Base-by-base conservation (phyloP, 1,140 invertebrate genomes). In the Panulirus ornatus region DNA sequence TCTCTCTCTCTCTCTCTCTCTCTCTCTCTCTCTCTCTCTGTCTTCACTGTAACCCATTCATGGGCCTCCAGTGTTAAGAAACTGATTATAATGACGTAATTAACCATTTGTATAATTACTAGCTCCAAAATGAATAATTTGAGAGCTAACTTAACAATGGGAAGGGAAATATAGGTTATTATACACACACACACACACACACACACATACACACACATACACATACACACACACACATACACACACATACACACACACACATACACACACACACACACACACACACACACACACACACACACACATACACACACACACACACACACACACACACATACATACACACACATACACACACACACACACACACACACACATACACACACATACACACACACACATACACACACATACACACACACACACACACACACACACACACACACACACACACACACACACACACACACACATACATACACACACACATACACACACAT, bases 221-320 rank as follows among this genome's bases (percentile, higher is more conserved):
- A 54, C 51, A 54, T 22, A 54, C 51, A 54, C 51, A 54, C 51
- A 54, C 51, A 54, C 51, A 54, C 51, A 54, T 22, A 54, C 51
- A 54, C 51, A 54, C 51, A 54, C 51, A 54, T 22, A 54, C 51
- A 54, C 51, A 54, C 51, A 54, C 51, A 54, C 51, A 54, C 51
- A 54, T 22, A 54, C 51, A 54, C 51, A 54, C 51, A 54, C 51
- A 54, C 51, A 54, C 51, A 54, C 51, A 54, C 51, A 54, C 51
- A 54, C 51, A 54, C 51, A 54, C 51, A 54, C 51, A 54, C 51
- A 54, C 51, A 54, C 51, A 54, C 51, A 54, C 51, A 54, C 51
- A 54, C 51, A 54, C 51, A 54, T 22, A 54, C 51, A 54, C 51
- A 54, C 51, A 54, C 51, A 54, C 51, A 54, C 51, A 54, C 51